Evolutionary conservation across 2,888 invertebrate species (phyloP).

Genomic region (Palloptera scutellata): DNA sequence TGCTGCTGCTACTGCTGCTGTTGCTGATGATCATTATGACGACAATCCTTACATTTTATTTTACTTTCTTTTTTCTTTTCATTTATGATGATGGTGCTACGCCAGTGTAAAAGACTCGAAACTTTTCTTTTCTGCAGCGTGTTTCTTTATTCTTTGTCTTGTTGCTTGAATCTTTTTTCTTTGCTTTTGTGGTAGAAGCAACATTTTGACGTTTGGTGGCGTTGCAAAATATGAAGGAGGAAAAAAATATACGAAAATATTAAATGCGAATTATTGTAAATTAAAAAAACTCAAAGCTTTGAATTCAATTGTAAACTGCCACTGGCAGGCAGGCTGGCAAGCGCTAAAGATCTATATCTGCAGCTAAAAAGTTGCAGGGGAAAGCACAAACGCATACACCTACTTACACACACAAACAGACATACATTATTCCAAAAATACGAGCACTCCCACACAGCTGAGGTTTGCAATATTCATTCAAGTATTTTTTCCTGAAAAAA

Average conservation of each 20-base stretch:
- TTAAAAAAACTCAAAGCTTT: neutral
- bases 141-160: neutral
- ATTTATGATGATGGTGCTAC: neutral
- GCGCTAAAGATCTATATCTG: neutral
- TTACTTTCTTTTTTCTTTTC: neutral
- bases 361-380: neutral
- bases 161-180: neutral
- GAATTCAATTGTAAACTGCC: conserved; percentile 14
- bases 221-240: conserved; percentile 6
- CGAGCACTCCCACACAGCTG: neutral
- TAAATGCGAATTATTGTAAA: conserved; percentile 6
- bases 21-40: neutral
- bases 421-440: conserved; percentile 3
- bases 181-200: neutral
- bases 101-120: neutral
- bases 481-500: conserved; percentile 11
- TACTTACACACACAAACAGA: neutral
- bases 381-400: neutral
- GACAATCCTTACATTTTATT: conserved; percentile 9
- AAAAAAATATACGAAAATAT: neutral
- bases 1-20: too few relatives aligned
- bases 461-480: conserved; percentile 14
- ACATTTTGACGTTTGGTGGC: conserved; percentile 3
- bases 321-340: neutral
- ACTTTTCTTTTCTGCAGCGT: neutral